Evolutionary conservation across 2,113 vertebrate species (phyloP), one percentile per base, ranked within the genome.

Genomic region (Antigone vipio): DNA sequence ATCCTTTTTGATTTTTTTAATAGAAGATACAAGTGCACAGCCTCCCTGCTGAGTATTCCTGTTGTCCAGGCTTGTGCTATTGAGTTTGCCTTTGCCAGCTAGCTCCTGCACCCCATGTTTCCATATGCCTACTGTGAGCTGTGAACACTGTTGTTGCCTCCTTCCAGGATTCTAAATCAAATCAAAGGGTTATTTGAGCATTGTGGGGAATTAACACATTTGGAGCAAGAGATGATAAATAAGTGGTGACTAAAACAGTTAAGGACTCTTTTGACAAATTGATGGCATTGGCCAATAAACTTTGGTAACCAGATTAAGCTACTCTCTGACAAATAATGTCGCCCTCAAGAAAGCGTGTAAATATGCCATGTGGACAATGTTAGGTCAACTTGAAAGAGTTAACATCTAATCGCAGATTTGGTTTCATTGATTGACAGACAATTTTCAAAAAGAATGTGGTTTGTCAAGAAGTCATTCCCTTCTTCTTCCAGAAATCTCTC

Each of bases 381-480:
- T 72, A 96, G 59, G 56, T 21, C 78, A 90, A 80, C 77, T 72
- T 94, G 80, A 93, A 96, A 95, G 86, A 93, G 88, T 93, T 96
- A 95, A 95, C 69, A 94, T 96, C 87, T 96, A 97, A 97, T 96
- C 85, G n/a, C 69, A 95, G 94, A 81, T 96, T 97, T 97, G 53
- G 69, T 79, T 93, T 84, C 71, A 63, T 76, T 98, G 97, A 98
- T 55, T 97, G 97, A 98, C 95, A 97, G 94, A 95, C 97, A 97
- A 95, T 98, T 97, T 98, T 96, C 87, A 94, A 97, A 91, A 84
- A 95, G 85, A 97, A 89, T 93, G 77, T 0, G 4, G 73, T 98
- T 97, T 98, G 94, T 98, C 95, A 97, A 97, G 97, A 96, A 98
- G 83, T 78, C 82, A 89, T 96, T 97, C 88, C 79, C 38, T 92